Evolutionary conservation across 2,797 vertebrate species (phyloP).

Genomic region (Hippoglossus hippoglossus): DNA sequence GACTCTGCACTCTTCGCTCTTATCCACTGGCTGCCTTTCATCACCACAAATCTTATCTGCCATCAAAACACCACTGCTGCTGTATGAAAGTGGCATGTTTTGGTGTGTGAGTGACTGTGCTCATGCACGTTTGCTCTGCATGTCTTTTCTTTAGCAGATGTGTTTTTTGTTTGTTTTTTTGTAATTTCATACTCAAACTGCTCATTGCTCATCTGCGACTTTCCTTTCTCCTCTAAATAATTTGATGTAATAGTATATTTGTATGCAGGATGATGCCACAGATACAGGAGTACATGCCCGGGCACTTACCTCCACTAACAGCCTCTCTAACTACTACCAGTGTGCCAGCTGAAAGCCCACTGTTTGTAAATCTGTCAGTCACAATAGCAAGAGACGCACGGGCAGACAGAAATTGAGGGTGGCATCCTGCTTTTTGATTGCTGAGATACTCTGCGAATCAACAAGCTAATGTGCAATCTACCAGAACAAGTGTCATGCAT

Average conservation of each 20-base stretch:
- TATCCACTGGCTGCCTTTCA: conserved; percentile 56
- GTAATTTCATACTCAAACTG: neutral
- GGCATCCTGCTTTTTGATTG: conserved; percentile 52
- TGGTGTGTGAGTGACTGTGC: conserved; percentile 16
- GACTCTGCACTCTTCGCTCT: conserved; percentile 68
- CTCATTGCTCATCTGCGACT: conserved; percentile 21
- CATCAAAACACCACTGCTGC: conserved; percentile 45
- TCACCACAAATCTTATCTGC: conserved; percentile 62
- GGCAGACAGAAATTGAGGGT: conserved; percentile 30
- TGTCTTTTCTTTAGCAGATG: neutral
- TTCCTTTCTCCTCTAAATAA: conserved; percentile 21
- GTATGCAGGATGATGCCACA: conserved; percentile 34
- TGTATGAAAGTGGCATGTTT: conserved; percentile 39
- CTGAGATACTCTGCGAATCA: conserved; percentile 37
- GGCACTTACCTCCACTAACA: conserved; percentile 56
- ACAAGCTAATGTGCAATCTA: conserved; percentile 71
- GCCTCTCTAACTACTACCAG: conserved; percentile 38
- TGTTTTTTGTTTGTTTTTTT: neutral
- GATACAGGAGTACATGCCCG: conserved; percentile 34
- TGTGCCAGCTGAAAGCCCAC: conserved; percentile 45
- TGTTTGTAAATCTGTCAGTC: conserved; percentile 67
- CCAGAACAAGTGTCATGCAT: conserved; percentile 72
- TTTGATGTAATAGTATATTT: conserved; percentile 23
- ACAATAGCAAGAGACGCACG: conserved; percentile 14
- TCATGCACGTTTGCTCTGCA: conserved; percentile 10